Conservation (phyloP, 2,113 vertebrate genomes). For the cat (Felis catus) region DNA sequence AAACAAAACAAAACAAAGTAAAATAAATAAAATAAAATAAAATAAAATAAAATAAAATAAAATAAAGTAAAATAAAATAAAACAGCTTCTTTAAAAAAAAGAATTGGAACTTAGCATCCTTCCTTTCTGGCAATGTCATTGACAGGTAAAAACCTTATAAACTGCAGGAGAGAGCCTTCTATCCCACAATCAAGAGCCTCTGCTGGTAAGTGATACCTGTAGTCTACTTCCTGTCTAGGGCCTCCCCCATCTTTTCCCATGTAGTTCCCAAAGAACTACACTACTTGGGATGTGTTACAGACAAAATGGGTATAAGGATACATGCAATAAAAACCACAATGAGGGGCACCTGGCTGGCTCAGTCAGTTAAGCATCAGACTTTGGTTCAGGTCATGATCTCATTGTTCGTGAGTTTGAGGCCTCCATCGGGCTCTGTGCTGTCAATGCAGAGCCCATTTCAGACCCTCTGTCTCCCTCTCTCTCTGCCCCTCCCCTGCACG, state of each 20-base stretch:
- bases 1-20: neutral
- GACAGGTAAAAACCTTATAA: neutral
- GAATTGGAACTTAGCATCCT: too few relatives aligned
- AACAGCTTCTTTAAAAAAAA: neutral
- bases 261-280: neutral
- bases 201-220: neutral
- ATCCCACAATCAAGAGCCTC: neutral
- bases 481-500: too few relatives aligned
- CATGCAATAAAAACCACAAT: neutral
- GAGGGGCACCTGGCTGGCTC: neutral
- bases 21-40: neutral
- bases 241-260: neutral
- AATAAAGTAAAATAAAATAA: too few relatives aligned
- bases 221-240: neutral
- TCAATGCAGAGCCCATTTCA: too few relatives aligned
- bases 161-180: rapidly evolving
- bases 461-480: too few relatives aligned
- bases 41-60: neutral
- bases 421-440: too few relatives aligned
- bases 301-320: neutral
- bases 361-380: too few relatives aligned
- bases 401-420: too few relatives aligned
- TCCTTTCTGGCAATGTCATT: neutral
- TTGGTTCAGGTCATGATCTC: too few relatives aligned
- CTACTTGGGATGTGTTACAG: neutral